These are phyloP conservation scores for Drosophila longiperda DNA, from an alignment of 2,888 invertebrate species.

Conservation along the genomic window DNA sequence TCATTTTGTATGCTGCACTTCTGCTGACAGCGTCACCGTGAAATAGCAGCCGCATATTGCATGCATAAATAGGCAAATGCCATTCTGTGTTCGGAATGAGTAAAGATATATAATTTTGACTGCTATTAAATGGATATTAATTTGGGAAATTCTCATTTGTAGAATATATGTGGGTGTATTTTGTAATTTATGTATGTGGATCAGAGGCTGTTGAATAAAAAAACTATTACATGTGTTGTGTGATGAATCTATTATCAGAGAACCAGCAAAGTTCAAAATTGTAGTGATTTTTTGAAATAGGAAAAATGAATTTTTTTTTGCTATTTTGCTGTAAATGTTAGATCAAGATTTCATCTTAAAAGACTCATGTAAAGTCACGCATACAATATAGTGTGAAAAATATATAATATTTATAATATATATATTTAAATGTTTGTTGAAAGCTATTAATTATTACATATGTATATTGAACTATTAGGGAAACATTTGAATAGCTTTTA, in stretches of 20 bases:
- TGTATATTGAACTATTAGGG: background rate
- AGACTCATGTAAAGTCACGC: background rate
- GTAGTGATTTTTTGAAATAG: constrained; percentile 2
- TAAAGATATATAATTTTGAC: background rate
- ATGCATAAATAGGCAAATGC: constrained; percentile 60
- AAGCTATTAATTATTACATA: background rate
- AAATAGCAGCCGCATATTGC: constrained; percentile 56
- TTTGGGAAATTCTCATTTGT: constrained; percentile 11
- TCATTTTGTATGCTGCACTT: constrained; percentile 31
- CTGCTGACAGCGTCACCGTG: constrained; percentile 29
- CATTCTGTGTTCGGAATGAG: background rate
- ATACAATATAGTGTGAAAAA: background rate
- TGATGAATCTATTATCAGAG: background rate
- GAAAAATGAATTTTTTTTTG: background rate
- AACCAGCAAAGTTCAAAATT: constrained; percentile 7
- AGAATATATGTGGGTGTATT: constrained; percentile 23
- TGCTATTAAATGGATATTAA: constrained; percentile 16
- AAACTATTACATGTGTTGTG: constrained; percentile 3
- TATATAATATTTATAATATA: background rate
- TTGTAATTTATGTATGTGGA: background rate
- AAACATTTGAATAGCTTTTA: background rate
- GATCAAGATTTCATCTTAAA: no score
- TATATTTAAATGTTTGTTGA: background rate
- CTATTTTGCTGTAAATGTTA: background rate
- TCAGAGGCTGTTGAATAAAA: constrained; percentile 9